Base-by-base conservation (phyloP, 2,888 invertebrate species). In the Drosophila prolongata region DNA sequence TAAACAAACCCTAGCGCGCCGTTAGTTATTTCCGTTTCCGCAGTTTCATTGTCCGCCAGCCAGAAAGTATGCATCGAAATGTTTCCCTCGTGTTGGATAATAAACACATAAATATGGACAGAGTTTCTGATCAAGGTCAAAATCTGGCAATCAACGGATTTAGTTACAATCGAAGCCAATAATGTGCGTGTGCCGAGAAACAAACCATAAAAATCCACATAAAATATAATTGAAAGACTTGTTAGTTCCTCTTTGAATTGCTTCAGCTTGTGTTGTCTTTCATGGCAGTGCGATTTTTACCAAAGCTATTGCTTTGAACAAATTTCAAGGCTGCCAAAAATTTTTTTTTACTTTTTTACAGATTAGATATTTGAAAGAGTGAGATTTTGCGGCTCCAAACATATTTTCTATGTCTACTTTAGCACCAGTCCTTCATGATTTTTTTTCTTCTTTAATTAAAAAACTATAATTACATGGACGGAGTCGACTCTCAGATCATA, bases 1-100 rank as follows among this genome's bases (percentile, higher is more conserved):
- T 85, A 83, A 77, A 64, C 70, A 70, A 87, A 77, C 79, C 77
- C 73, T 71, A 72, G 65, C 44, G 71, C 66, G 40, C 55, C 75
- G 65, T 62, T 64, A 54, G 46, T 54, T 70, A 52, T 83, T 85
- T 87, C 88, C 83, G 83, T 54, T 79, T 87, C 82, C 88, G 78
- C 42, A 34, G 46, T 70, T 76, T 64, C 59, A 67, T 65, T 66
- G 58, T 8, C 1, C 8, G 27, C 14, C 50, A 27, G 50, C 55
- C 37, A 2, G 56, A 55, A 40, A 66, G 55, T 73, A 59, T 50
- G 56, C 55, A 49, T 14, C 38, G 27, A 54, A 62, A 69, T 71
- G 56, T 54, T 44, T 54, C 68, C 50, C 60, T 54, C 68, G 37
- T 42, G 58, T 49, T 43, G 49, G 67, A 74, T 81, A 76, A 84